Conservation (phyloP, 1,140 invertebrate genomes). For the Drosophila subobscura region DNA sequence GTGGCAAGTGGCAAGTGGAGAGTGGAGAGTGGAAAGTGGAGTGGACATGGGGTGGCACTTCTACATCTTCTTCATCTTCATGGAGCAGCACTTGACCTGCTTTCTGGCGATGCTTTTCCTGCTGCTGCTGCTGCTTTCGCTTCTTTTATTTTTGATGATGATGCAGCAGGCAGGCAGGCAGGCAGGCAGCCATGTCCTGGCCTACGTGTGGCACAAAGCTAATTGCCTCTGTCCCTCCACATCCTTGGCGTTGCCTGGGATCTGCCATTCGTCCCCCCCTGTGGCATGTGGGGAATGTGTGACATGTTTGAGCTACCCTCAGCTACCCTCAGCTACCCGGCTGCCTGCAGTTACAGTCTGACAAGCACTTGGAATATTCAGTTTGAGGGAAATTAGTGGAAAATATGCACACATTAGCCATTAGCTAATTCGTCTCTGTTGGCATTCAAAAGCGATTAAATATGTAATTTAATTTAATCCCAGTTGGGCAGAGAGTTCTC, state of each 20-base stretch:
- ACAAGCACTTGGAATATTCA: no score
- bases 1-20: neutral
- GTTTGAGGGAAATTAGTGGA: no score
- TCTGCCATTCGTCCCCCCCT: no score
- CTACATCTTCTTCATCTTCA: slow-evolving; percentile 39
- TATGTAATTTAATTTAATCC: no score
- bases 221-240: slow-evolving; percentile 45
- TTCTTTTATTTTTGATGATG: slow-evolving; percentile 39
- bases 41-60: slow-evolving; percentile 15
- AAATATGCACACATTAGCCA: no score
- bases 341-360: no score
- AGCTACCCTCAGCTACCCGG: no score
- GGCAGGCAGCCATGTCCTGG: neutral
- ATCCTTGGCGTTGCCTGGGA: neutral
- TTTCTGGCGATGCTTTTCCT: slow-evolving; percentile 3
- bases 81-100: slow-evolving; percentile 68
- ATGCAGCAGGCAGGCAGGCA: neutral
- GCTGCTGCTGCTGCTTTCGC: neutral
- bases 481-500: no score
- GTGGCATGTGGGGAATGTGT: no score
- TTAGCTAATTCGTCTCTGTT: no score
- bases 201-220: slow-evolving; percentile 54
- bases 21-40: neutral
- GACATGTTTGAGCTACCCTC: no score
- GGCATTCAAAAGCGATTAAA: no score